A percentile compares a stretch with the other conserved stretches of the same genome.
Evolutionary conservation across 2,888 invertebrate species (phyloP).

Genomic region (Trissonchulus sp.): DNA sequence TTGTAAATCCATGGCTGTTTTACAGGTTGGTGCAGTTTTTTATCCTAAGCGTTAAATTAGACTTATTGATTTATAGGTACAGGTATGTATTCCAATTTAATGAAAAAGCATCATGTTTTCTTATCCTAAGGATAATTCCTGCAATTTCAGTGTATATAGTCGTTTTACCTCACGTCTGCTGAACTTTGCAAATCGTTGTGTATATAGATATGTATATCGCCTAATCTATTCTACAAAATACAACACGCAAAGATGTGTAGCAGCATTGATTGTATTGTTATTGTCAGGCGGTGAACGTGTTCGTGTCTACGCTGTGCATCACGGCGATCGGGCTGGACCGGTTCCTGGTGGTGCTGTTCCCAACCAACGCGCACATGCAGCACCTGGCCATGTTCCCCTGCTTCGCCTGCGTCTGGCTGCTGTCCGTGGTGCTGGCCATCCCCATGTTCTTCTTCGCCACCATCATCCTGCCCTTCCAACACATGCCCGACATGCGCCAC

Average conservation of each 20-base stretch:
- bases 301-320: conserved; percentile 86
- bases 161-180: no score
- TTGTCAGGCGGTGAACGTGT: conserved; percentile 74
- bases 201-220: no score
- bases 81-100: no score
- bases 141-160: no score
- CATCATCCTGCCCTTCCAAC: conserved; percentile 34
- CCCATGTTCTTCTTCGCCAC: conserved; percentile 38
- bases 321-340: conserved; percentile 67
- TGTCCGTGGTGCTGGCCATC: conserved; percentile 55
- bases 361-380: conserved; percentile 53
- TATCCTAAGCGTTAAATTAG: no score
- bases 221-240: no score
- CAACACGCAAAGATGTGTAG: no score
- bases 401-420: conserved; percentile 56
- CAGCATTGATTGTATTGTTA: background rate
- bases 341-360: conserved; percentile 50
- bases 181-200: no score
- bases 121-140: no score
- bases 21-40: no score
- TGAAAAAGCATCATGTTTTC: no score
- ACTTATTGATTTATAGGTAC: no score
- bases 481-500: background rate
- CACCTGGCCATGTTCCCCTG: conserved; percentile 52
- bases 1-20: conserved; percentile 77